Conservation (phyloP, 2,888 invertebrate genomes). For the Apoda limacodes region DNA sequence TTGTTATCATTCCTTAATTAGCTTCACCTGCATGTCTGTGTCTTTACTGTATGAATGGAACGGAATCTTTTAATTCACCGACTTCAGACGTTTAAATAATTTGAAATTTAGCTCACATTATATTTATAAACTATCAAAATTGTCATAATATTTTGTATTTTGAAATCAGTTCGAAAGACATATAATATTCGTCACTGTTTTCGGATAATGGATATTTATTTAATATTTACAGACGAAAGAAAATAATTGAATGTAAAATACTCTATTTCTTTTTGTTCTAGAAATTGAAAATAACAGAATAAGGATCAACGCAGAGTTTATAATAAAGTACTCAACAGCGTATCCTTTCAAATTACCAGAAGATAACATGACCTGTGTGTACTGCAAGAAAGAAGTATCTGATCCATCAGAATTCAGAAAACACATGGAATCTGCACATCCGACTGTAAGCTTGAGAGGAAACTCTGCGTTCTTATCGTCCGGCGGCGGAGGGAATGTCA, state of each 20-base stretch:
- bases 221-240: too few relatives aligned
- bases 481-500: slow-evolving; percentile 21
- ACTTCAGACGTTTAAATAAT: too few relatives aligned
- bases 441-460: slow-evolving; percentile 15
- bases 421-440: slow-evolving; percentile 28
- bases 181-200: too few relatives aligned
- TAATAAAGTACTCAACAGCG: slow-evolving; percentile 29
- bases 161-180: too few relatives aligned
- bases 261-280: slow-evolving; percentile 66
- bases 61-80: too few relatives aligned
- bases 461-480: slow-evolving; percentile 20
- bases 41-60: too few relatives aligned
- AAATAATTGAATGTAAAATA: slow-evolving; percentile 41
- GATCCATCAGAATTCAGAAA: slow-evolving; percentile 26
- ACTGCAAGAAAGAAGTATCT: slow-evolving; percentile 25
- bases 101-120: too few relatives aligned
- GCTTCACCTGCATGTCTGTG: too few relatives aligned
- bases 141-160: too few relatives aligned
- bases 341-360: slow-evolving; percentile 33
- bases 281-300: slow-evolving; percentile 39
- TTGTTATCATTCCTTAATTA: too few relatives aligned
- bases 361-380: slow-evolving; percentile 25
- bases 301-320: slow-evolving; percentile 28
- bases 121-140: too few relatives aligned
- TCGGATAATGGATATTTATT: too few relatives aligned